A percentile compares a stretch with the other conserved stretches of the same genome.
Conservation (phyloP, 2,113 vertebrate species). For the Ursus arctos region DNA sequence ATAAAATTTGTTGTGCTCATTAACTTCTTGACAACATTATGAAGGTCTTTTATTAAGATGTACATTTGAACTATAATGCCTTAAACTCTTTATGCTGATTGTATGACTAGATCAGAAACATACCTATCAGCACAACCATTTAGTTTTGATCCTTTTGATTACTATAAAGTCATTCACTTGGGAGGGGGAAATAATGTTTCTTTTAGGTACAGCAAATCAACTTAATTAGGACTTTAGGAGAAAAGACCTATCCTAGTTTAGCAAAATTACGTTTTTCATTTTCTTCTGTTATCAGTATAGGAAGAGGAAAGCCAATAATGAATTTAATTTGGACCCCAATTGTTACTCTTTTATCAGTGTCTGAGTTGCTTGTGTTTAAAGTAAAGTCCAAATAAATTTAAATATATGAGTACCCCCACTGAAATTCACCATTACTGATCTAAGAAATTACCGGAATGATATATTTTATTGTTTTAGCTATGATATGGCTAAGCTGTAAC, state of each 20-base stretch:
- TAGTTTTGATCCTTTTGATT: not conserved
- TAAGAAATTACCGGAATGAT: conserved; percentile 17
- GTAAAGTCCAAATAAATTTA: not conserved
- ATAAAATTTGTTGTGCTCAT: not conserved
- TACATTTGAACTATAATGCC: not conserved
- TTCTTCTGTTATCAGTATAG: not conserved
- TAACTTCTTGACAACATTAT: not conserved
- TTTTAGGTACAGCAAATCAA: not conserved
- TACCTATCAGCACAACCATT: not conserved
- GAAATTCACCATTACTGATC: not conserved
- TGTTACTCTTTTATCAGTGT: not conserved
- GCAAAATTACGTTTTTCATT: conserved; percentile 29
- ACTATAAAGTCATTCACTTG: not conserved
- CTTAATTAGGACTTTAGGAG: not conserved
- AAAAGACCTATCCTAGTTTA: not conserved
- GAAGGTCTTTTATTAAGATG: not conserved
- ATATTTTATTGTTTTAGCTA: not conserved
- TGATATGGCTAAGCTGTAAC: too few relatives aligned
- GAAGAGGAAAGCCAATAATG: not conserved
- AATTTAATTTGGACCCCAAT: not conserved
- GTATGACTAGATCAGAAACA: not conserved
- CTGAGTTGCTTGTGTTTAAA: not conserved
- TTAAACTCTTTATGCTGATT: not conserved
- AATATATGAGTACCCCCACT: not conserved
- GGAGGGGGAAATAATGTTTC: not conserved